These are phyloP conservation scores for Brassicogethes aeneus DNA, from an alignment of 2,888 invertebrate genomes.

Conservation along the genomic window DNA sequence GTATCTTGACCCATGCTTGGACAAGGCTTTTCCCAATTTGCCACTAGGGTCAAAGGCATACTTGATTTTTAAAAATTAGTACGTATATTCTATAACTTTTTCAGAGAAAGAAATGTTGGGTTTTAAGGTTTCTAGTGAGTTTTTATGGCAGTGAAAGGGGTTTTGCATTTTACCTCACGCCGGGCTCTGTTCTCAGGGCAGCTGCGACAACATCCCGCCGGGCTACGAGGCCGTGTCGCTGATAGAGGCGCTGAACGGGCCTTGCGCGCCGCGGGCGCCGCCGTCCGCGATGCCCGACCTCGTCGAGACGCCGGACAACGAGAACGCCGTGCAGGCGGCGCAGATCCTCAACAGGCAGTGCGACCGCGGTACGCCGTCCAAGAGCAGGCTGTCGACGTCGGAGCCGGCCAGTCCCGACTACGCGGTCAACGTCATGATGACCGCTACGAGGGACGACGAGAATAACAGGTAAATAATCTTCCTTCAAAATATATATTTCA, in stretches of 20 bases:
- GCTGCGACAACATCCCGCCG: constrained; percentile 77
- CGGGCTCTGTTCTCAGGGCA: no score
- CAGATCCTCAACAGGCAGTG: constrained; percentile 54
- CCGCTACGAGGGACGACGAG: constrained; percentile 54
- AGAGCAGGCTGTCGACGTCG: constrained; percentile 39
- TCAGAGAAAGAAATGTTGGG: no score
- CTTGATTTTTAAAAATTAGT: no score
- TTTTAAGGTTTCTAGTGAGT: no score
- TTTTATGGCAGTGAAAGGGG: no score
- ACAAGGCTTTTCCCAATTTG: no score
- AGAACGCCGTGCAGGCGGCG: constrained; percentile 57
- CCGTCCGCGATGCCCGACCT: constrained; percentile 40
- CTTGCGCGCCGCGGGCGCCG: constrained; percentile 51
- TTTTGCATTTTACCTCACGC: no score
- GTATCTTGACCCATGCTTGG: no score
- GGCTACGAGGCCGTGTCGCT: constrained; percentile 92
- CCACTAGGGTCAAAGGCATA: no score
- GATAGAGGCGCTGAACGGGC: constrained; percentile 93
- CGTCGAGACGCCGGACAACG: constrained; percentile 54
- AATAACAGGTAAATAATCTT: no score
- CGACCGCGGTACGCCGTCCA: constrained; percentile 43
- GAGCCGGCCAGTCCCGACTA: constrained; percentile 44
- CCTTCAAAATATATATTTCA: no score
- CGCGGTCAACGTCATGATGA: constrained; percentile 52
- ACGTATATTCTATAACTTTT: no score